Conservation (phyloP, 2,888 invertebrate species). For the Stenolophus ochropezus region DNA sequence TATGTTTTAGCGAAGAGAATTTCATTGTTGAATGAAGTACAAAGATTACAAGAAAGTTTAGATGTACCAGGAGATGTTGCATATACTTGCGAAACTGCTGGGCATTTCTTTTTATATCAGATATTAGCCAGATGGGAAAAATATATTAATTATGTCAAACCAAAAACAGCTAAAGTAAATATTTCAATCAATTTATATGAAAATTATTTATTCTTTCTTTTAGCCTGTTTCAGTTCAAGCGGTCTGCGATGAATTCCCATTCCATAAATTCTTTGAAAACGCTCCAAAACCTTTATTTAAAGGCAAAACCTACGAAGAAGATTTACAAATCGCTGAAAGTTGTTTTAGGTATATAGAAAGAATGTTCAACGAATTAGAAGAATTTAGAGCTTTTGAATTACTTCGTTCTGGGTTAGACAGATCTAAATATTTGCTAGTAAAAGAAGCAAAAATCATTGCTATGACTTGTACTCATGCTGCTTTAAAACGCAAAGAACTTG, state of each 20-base stretch:
- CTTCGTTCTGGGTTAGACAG: slow-evolving; percentile 96
- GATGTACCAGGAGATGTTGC: slow-evolving; percentile 91
- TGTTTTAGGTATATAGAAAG: slow-evolving; percentile 94
- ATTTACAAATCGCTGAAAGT: slow-evolving; percentile 91
- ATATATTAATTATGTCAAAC: slow-evolving; percentile 81
- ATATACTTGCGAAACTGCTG: slow-evolving; percentile 99
- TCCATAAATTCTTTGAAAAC: slow-evolving; percentile 93
- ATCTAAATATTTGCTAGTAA: slow-evolving; percentile 96
- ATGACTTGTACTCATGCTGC: slow-evolving; percentile 99
- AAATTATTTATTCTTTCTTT: slow-evolving; percentile 62
- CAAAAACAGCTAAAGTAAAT: slow-evolving; percentile 65
- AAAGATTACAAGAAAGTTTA: slow-evolving; percentile 89
- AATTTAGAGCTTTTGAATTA: slow-evolving; percentile 98
- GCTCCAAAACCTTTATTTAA: slow-evolving; percentile 96
- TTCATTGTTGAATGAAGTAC: slow-evolving; percentile 91
- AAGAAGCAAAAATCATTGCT: slow-evolving; percentile 99
- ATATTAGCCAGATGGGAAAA: slow-evolving; percentile 94
- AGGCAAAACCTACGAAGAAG: slow-evolving; percentile 83
- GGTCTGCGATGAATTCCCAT: slow-evolving; percentile 91
- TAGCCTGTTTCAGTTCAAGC: slow-evolving; percentile 73
- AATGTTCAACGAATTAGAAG: slow-evolving; percentile 97
- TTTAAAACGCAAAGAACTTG: slow-evolving; percentile 95
- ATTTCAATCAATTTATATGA: slow-evolving; percentile 26
- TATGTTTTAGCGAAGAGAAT: slow-evolving; percentile 96
- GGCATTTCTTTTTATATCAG: slow-evolving; percentile 97